phyloP scores from a whole-genome alignment of 1,140 invertebrate genomes.

The Spodoptera frugiperda region DNA sequence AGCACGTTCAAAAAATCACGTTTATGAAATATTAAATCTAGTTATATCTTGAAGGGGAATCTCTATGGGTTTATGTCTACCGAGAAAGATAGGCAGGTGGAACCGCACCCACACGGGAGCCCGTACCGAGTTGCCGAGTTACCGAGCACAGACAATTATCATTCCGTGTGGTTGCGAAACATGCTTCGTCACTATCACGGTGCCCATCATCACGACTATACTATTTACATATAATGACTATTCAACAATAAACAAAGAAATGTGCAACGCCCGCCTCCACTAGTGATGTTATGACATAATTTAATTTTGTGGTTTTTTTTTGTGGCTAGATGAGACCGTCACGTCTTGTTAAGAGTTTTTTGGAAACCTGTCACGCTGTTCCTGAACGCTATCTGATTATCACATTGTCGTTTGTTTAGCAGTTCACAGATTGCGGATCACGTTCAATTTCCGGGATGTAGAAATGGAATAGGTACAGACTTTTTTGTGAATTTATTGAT shows the following conservation, averaged over 20 bases:
- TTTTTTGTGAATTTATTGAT: too few relatives aligned
- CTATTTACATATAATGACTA: conserved; percentile 85
- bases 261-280: conserved; percentile 62
- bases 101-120: conserved; percentile 69
- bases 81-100: conserved; percentile 69
- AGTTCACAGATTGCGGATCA: too few relatives aligned
- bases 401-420: too few relatives aligned
- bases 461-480: too few relatives aligned
- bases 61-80: conserved; percentile 58
- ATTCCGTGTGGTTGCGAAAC: conserved; percentile 82
- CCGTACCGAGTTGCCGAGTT: conserved; percentile 24
- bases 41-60: conserved; percentile 65
- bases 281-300: conserved; percentile 65
- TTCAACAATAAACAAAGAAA: conserved; percentile 82
- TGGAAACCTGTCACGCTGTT: too few relatives aligned
- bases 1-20: conserved; percentile 75
- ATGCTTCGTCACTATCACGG: conserved; percentile 81
- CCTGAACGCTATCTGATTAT: too few relatives aligned
- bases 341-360: not conserved
- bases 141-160: conserved; percentile 75
- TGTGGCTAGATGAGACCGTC: not conserved
- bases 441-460: too few relatives aligned
- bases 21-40: conserved; percentile 82
- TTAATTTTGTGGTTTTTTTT: conserved; percentile 57
- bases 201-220: conserved; percentile 81